Percentiles rank a stretch among this genome's conserved stretches.
phyloP scores from a whole-genome alignment of 2,113 vertebrate genomes.

The Amblyopsis rosae region DNA sequence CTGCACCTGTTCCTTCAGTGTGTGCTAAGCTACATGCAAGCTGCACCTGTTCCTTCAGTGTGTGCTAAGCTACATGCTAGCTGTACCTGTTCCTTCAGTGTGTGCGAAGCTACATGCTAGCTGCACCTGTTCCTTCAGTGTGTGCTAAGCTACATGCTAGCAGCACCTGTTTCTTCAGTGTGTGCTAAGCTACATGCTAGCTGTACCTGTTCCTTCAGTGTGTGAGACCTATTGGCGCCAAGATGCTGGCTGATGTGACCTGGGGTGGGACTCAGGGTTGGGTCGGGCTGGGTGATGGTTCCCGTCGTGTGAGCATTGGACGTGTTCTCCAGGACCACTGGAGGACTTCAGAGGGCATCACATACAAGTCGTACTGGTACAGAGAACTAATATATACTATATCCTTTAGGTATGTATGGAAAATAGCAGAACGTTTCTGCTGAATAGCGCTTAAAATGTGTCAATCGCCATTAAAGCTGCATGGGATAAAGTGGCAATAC shows the following conservation, averaged over 20 bases:
- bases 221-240: constrained; percentile 57
- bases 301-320: constrained; percentile 63
- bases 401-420: no score
- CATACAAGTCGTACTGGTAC: not conserved
- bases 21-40: no score
- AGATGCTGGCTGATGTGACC: constrained; percentile 34
- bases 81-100: not conserved
- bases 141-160: constrained; percentile 13
- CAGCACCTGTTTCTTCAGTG: not conserved
- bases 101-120: not conserved
- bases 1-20: no score
- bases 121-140: constrained; percentile 54
- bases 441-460: no score
- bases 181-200: not conserved
- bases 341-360: constrained; percentile 47
- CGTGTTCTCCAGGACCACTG: constrained; percentile 69
- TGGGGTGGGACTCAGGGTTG: constrained; percentile 27
- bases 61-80: not conserved
- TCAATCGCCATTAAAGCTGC: no score
- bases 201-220: constrained; percentile 54
- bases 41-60: no score
- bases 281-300: constrained; percentile 50
- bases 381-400: not conserved
- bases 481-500: no score
- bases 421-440: no score